Evolutionary conservation across 2,113 vertebrate species (phyloP), one percentile per base, ranked within the genome.

Genomic region (Ardeotis arabs): DNA sequence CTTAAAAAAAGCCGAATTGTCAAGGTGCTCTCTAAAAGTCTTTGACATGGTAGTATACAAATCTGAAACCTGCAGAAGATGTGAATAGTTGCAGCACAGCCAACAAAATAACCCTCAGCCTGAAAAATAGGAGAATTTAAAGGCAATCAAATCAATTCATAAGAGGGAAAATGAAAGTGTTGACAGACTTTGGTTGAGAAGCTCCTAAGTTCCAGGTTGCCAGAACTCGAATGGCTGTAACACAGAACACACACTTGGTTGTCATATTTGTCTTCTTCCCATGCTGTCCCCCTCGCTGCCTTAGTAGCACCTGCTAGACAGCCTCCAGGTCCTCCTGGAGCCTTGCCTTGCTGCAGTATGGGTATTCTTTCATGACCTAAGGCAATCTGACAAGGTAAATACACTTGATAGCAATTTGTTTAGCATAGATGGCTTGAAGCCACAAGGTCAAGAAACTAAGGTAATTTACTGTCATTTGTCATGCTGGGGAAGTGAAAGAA

Each of bases 271-370:
- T 55, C 52, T 70, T 67, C 44, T 84, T 74, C 60, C 58, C 20
- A 8, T 64, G 31, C 19, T 4, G 8, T n/a, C 8, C 18, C 20
- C 19, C 18, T 76, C 4, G 1, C 16, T 1, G 1, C 62, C 10
- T 66, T 41, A 29, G 39, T 7, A 5, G 22, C 31, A 58, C 4
- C 44, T 10, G 3, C 33, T 63, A 76, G 76, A 89, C 87, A 63
- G 1, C 14, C 25, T 70, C 17, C 80, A 78, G 62, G 33, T 58
- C 22, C 33, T 95, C 52, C 66, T 95, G 94, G 60, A 92, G 27
- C 12, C 29, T 84, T 84, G 56, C n/a, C 49, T 44, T 67, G 16
- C 27, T 47, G 44, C 83, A 64, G 44, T 63, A 31, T 47, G 52
- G 83, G 39, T 66, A 70, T 55, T 86, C 55, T 81, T 81, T 24